A percentile compares a stretch with the other conserved stretches of the same genome.
Conservation (phyloP, 1,140 invertebrate species). For the Hylaeus anthracinus region DNA sequence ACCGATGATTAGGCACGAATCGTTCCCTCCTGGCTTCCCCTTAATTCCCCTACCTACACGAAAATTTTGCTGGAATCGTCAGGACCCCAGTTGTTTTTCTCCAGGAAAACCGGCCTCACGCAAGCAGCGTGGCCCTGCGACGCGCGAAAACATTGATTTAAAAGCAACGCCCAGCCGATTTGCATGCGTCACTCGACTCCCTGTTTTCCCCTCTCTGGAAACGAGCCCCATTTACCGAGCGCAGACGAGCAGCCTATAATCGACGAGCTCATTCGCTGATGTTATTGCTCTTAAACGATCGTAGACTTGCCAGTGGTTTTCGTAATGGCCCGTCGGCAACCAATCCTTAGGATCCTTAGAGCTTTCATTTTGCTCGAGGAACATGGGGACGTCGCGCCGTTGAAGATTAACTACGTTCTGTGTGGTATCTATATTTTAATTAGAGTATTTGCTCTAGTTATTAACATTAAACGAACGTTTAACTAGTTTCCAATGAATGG, state of each 20-base stretch:
- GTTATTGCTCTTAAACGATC: conserved; percentile 29
- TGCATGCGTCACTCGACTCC: conserved; percentile 43
- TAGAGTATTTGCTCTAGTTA: no score
- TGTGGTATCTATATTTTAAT: no score
- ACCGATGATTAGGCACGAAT: conserved; percentile 46
- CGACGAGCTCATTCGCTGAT: conserved; percentile 18
- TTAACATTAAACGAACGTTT: no score
- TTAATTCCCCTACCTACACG: background rate
- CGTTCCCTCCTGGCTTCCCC: background rate
- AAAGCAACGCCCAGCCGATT: conserved; percentile 59
- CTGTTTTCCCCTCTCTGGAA: background rate
- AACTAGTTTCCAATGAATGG: no score
- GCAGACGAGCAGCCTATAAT: conserved; percentile 46
- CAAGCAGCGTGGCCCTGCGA: background rate
- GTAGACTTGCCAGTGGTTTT: conserved; percentile 30
- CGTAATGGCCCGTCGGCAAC: conserved; percentile 36
- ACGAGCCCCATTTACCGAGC: conserved; percentile 15
- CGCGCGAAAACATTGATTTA: conserved; percentile 63
- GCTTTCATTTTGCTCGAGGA: background rate
- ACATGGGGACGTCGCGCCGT: background rate
- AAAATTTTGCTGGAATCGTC: background rate
- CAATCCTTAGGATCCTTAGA: conserved; percentile 5
- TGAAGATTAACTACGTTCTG: no score
- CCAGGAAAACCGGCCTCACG: conserved; percentile 11
- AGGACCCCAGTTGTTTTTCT: background rate